phyloP scores from a whole-genome alignment of 2,797 vertebrate genomes.

The Lycodopsis pacificus region DNA sequence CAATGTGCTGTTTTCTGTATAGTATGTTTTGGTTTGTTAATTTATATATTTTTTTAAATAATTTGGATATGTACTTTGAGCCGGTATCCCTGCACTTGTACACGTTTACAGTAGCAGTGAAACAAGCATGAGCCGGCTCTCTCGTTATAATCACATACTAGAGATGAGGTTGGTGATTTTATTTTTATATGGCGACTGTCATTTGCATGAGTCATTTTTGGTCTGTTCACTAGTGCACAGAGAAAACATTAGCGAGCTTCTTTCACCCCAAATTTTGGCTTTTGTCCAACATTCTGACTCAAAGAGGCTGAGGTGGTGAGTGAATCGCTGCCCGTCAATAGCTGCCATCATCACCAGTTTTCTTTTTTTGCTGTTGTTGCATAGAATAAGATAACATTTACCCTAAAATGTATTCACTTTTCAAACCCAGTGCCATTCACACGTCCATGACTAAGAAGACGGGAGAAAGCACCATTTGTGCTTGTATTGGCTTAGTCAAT shows the following conservation, averaged over 20 bases:
- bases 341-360: not conserved
- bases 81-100: not conserved
- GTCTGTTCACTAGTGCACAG: not conserved
- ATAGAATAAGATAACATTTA: not conserved
- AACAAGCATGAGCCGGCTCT: slow-evolving; percentile 8
- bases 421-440: not conserved
- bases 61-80: not conserved
- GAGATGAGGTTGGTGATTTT: slow-evolving; percentile 1
- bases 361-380: not conserved
- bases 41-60: not conserved
- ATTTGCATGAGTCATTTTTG: slow-evolving; percentile 1
- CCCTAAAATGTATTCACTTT: not conserved
- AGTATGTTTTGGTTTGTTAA: slow-evolving; percentile 5
- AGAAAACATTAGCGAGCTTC: not conserved
- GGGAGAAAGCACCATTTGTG: not conserved
- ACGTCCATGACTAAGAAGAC: not conserved
- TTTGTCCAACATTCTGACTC: not conserved
- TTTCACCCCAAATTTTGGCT: not conserved
- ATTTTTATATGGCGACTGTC: not conserved
- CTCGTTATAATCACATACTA: not conserved
- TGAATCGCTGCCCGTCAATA: not conserved
- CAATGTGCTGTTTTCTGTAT: not conserved
- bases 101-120: slow-evolving; percentile 12
- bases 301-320: not conserved
- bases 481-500: not conserved